Conservation (phyloP, 1,140 invertebrate genomes). For the Uloborus diversus region DNA sequence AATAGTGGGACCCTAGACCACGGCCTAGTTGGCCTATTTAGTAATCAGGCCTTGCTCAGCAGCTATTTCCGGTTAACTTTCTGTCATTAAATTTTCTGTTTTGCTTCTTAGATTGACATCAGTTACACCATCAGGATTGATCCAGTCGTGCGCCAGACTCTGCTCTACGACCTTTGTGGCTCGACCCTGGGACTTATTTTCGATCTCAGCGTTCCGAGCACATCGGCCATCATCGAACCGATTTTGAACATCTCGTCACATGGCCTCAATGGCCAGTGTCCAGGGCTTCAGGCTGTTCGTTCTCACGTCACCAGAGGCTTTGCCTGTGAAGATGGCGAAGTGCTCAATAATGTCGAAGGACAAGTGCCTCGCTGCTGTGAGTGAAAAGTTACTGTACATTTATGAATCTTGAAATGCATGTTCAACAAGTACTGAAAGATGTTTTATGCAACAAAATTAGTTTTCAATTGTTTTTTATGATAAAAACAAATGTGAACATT, state of each 20-base stretch:
- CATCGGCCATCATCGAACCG: constrained; percentile 89
- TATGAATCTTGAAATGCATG: not conserved
- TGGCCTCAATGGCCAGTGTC: constrained; percentile 81
- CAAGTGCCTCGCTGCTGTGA: constrained; percentile 87
- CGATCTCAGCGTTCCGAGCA: constrained; percentile 90
- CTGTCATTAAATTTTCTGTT: too few relatives aligned
- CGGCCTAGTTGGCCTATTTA: too few relatives aligned
- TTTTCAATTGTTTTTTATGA: not conserved
- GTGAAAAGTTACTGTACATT: constrained; percentile 64
- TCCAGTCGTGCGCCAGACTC: constrained; percentile 84
- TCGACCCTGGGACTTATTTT: constrained; percentile 92
- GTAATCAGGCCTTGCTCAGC: too few relatives aligned
- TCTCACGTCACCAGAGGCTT: constrained; percentile 89
- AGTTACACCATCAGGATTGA: constrained; percentile 88
- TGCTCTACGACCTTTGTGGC: constrained; percentile 93
- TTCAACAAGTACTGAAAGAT: not conserved
- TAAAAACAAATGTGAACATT: not conserved
- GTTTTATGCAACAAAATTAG: not conserved
- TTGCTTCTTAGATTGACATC: constrained; percentile 70
- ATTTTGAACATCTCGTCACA: constrained; percentile 83
- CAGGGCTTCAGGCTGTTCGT: constrained; percentile 82
- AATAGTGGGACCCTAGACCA: too few relatives aligned
- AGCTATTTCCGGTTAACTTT: too few relatives aligned
- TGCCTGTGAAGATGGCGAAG: constrained; percentile 91
- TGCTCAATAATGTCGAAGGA: constrained; percentile 75